Evolutionary conservation across 2,797 vertebrate genomes (phyloP), one percentile per base, ranked within the genome.

Genomic region (Rhyacichthys aspro): DNA sequence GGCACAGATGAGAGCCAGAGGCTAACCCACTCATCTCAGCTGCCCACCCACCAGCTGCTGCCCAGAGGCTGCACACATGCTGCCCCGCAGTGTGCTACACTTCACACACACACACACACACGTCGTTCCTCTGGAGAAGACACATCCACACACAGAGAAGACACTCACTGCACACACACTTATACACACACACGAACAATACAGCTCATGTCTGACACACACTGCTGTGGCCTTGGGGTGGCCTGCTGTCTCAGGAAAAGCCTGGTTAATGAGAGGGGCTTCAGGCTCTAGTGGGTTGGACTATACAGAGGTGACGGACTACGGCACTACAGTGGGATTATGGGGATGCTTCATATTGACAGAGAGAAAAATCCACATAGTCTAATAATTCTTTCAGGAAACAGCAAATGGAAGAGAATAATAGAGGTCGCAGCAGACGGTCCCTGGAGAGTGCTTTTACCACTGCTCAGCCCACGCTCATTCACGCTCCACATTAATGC

Each of bases 21-120:
- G 84, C 84, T 77, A 85, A 82, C 73, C 69, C 70, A 86, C 70
- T 85, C 79, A 84, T 86, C 79, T 83, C 82, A 43, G 18, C 75
- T 58, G 74, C 84, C 83, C 83, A 82, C 78, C 80, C 79, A 85
- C 68, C 82, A 84, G 81, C 84, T 80, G 83, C 75, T 83, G 70
- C 82, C 82, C 52, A 79, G 53, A 63, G 80, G 72, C 58, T 38
- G 67, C 55, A 47, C 46, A 72, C 53, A 76, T 64, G 46, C 60
- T 65, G 39, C 38, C 64, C 64, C 34, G 45, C 56, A 78, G 72
- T 55, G 43, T 72, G 63, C 65, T 46, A 59, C 14, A 59, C 69
- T 78, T 73, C 59, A 76, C 64, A 68, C 33, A 59, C 56, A 76
- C 64, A 68, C 33, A 59, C 56, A 62, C 59, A 56, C 0, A 7